Evolutionary conservation across 2,797 vertebrate species (phyloP), one percentile per base, ranked within the genome.

Genomic region (Anguilla obscura): DNA sequence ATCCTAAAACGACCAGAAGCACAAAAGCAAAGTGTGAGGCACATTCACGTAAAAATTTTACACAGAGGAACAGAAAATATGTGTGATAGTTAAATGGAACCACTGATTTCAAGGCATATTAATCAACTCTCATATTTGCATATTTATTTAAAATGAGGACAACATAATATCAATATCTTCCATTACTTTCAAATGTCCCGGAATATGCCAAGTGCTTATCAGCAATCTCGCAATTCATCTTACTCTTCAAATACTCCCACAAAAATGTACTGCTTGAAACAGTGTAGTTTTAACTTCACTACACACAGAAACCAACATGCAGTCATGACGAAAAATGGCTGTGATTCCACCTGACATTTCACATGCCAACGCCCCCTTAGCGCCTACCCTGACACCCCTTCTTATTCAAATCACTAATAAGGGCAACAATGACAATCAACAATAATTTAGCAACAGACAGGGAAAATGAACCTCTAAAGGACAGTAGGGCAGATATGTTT

Each of bases 1-100:
- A 89, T 97, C 98, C 98, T 99, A 93, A 69, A 93, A 80, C 92
- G 92, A 92, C 79, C 66, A 82, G 5, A 71, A 84, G 56, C 4
- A 30, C 18, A 30, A 56, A 30, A 48, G 21, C 27, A 56, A 14
- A 12, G 24, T 27, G 10, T 50, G 24, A 83, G 10, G 36, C 33
- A 10, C 36, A 83, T 83, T 83, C 36, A 45, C 56, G 21, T 84
- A 9, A 54, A 84, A 21, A 84, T 50, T 30, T n/a, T 10, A 54
- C 48, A 84, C 45, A 50, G 83, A 50, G 12, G 48, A 14, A 7
- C 27, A 56, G 83, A 10, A 74, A 12, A 74, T 33, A 12, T 9
- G 27, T 74, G n/a, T 8, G 24, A 33, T 33, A 33, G 24, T 74
- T 27, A 30, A 74, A 74, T 33, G n/a, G 74, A 33, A 79, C 30